phyloP scores from a whole-genome alignment of 2,797 vertebrate genomes.

The Triplophysa bombifrons region DNA sequence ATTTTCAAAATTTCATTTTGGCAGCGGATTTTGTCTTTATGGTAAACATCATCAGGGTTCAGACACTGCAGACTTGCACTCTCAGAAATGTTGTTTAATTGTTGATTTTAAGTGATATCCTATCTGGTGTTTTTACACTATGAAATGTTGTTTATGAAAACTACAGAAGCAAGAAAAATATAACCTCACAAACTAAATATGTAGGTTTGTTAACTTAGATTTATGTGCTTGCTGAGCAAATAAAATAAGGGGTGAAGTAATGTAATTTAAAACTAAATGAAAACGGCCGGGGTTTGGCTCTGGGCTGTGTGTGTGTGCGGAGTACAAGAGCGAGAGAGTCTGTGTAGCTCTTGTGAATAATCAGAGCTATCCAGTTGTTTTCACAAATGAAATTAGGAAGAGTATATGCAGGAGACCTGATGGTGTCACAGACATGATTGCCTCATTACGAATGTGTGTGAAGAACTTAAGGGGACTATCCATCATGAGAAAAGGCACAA shows the following conservation, averaged over 20 bases:
- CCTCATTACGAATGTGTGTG: conserved; percentile 60
- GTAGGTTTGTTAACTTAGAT: conserved; percentile 50
- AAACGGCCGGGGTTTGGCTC: conserved; percentile 62
- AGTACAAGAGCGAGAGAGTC: conserved; percentile 53
- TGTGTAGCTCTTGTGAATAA: conserved; percentile 58
- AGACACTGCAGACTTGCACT: not conserved
- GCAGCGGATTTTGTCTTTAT: conserved; percentile 16
- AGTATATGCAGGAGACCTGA: conserved; percentile 60
- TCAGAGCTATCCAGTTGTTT: conserved; percentile 62
- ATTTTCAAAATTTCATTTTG: conserved; percentile 41
- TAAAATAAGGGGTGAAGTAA: conserved; percentile 66
- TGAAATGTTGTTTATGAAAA: conserved; percentile 20
- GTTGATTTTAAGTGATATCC: not conserved
- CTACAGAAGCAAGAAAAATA: conserved; percentile 33
- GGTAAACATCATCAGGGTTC: not conserved
- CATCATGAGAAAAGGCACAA: conserved; percentile 17
- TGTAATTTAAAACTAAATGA: conserved; percentile 65
- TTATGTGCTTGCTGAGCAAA: conserved; percentile 59
- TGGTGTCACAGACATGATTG: conserved; percentile 51
- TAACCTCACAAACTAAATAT: conserved; percentile 37
- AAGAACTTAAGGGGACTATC: conserved; percentile 40
- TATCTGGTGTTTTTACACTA: conserved; percentile 11
- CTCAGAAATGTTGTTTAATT: not conserved
- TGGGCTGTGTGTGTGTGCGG: conserved; percentile 56
- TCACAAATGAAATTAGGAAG: conserved; percentile 62